These are phyloP conservation scores for Engraulis encrasicolus DNA, from an alignment of 2,113 vertebrate species.

Conservation along the genomic window DNA sequence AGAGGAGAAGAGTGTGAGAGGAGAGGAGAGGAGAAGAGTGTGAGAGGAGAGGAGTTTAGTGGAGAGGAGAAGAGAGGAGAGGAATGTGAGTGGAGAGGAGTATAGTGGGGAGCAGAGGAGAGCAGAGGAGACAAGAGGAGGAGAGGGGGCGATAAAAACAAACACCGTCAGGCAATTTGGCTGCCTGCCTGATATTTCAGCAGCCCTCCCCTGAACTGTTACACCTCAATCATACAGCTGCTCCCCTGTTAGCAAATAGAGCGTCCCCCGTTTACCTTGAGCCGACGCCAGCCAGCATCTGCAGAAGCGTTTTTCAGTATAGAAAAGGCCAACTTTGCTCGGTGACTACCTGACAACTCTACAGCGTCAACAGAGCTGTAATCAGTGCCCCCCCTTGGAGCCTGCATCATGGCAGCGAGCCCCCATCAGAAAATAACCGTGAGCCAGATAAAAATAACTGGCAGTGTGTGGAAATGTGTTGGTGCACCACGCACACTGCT, in stretches of 20 bases:
- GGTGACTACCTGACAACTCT: no score
- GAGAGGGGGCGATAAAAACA: background rate
- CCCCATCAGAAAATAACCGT: slow-evolving; percentile 71
- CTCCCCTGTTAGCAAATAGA: background rate
- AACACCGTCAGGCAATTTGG: slow-evolving; percentile 32
- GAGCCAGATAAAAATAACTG: slow-evolving; percentile 86
- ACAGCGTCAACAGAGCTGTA: background rate
- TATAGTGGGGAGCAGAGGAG: slow-evolving; percentile 55
- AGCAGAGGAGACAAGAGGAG: slow-evolving; percentile 1
- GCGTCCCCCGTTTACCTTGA: background rate
- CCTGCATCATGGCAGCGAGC: slow-evolving; percentile 46
- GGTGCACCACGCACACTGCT: slow-evolving; percentile 55
- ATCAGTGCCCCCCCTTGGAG: slow-evolving; percentile 19
- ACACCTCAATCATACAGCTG: background rate
- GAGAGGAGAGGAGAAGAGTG: slow-evolving; percentile 39
- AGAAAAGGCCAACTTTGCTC: background rate
- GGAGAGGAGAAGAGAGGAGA: slow-evolving; percentile 53
- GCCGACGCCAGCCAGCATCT: background rate
- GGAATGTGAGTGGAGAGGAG: no score
- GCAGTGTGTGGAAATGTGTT: slow-evolving; percentile 45
- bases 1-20: slow-evolving; percentile 38
- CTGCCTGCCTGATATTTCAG: background rate
- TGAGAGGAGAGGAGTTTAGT: background rate
- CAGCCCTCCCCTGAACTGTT: slow-evolving; percentile 15
- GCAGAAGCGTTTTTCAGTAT: background rate